phyloP scores from a whole-genome alignment of 2,888 invertebrate genomes.

The Leptinotarsa juncta region DNA sequence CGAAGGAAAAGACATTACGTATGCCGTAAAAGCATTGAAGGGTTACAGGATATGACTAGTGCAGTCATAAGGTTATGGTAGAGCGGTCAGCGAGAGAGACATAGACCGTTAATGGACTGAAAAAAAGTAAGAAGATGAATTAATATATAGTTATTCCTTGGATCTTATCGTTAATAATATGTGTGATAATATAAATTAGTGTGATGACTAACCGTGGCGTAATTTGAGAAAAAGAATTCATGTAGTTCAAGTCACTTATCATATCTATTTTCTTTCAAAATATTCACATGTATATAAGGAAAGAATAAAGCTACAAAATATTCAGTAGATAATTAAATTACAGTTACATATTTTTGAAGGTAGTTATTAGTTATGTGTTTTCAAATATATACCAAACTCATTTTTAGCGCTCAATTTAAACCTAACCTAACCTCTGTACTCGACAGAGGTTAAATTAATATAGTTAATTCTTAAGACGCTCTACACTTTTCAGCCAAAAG shows the following conservation, averaged over 20 bases:
- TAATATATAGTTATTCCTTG: conserved; percentile 41
- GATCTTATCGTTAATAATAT: conserved; percentile 21
- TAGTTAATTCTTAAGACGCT: no score
- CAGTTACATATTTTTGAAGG: no score
- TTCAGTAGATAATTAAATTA: no score
- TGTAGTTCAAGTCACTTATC: background rate
- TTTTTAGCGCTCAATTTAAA: no score
- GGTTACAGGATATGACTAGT: conserved; percentile 64
- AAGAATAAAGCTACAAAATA: no score
- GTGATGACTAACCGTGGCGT: background rate
- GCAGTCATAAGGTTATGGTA: conserved; percentile 62
- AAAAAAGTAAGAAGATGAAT: conserved; percentile 49
- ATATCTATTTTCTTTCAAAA: no score
- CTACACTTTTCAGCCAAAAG: no score
- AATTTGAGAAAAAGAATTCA: background rate
- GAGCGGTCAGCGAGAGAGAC: conserved; percentile 56
- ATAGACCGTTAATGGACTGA: conserved; percentile 57
- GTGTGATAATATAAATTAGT: conserved; percentile 8
- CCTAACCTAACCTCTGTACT: no score
- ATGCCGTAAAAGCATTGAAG: conserved; percentile 57
- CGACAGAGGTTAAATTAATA: no score
- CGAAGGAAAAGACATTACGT: conserved; percentile 42
- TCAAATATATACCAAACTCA: no score
- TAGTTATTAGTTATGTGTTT: no score
- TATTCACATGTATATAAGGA: no score